Evolutionary conservation across 2,113 vertebrate species (phyloP).

Genomic region (Meriones unguiculatus): DNA sequence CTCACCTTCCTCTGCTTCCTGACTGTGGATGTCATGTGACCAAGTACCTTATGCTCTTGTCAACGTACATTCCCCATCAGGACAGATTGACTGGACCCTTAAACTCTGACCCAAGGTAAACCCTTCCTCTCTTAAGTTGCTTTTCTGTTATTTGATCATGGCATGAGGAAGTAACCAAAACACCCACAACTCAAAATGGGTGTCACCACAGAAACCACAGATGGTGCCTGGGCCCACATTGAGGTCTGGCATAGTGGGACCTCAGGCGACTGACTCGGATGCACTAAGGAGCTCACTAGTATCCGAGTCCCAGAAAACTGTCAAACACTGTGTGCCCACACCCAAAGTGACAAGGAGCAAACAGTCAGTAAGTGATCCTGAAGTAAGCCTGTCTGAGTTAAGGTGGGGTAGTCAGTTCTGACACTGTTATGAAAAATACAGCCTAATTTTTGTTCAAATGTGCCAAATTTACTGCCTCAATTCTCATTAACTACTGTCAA

Average conservation of each 20-base stretch:
- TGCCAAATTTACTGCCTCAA: conserved; percentile 64
- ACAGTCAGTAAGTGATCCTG: conserved; percentile 7
- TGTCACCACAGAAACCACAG: neutral
- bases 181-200: neutral
- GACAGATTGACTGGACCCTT: too few species aligned
- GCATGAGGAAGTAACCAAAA: neutral
- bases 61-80: neutral
- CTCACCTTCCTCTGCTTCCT: neutral
- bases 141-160: neutral
- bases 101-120: neutral
- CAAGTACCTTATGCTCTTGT: too few species aligned
- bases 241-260: accelerated
- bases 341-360: neutral
- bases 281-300: neutral
- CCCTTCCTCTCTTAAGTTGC: neutral
- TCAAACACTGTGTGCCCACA: neutral
- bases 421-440: conserved; percentile 69
- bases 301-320: neutral
- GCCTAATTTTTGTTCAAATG: conserved; percentile 61
- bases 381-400: conserved; percentile 53
- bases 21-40: too few species aligned
- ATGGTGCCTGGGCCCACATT: accelerated
- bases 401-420: conserved; percentile 32
- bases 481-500: conserved; percentile 75
- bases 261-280: neutral